Conservation (phyloP, 2,113 vertebrate species). For the Tiliqua scincoides region DNA sequence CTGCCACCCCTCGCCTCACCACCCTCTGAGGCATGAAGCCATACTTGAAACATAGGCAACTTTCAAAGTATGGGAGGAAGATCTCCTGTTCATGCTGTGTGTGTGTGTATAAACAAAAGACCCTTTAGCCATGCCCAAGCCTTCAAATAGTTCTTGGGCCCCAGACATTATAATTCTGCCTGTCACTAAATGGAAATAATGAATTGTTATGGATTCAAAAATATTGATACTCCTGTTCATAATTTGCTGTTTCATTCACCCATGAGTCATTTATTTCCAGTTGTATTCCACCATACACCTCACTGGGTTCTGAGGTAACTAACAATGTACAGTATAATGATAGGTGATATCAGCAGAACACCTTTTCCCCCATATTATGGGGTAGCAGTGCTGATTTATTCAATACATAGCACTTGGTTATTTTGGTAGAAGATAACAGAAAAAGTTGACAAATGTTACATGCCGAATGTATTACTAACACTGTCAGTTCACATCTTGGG, state of each 20-base stretch:
- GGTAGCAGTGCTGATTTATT: neutral
- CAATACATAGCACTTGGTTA: neutral
- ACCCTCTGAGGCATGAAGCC: neutral
- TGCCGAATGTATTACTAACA: no score
- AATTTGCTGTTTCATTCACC: neutral
- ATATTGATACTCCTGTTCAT: neutral
- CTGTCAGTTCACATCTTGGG: no score
- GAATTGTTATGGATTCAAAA: neutral
- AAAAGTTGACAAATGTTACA: neutral
- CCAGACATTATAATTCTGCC: neutral
- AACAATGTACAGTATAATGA: no score
- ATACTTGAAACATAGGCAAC: neutral
- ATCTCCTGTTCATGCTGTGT: neutral
- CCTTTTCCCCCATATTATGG: neutral
- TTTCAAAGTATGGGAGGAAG: neutral
- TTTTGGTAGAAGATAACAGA: neutral
- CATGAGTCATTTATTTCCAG: no score
- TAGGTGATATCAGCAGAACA: neutral
- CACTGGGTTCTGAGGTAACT: no score
- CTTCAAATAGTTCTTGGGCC: neutral
- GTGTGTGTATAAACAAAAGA: neutral
- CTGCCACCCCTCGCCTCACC: no score
- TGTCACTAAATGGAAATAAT: neutral
- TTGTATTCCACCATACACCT: no score
- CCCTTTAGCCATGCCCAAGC: neutral